Evolutionary conservation across 2,797 vertebrate genomes (phyloP).

Genomic region (Remorina albescens): DNA sequence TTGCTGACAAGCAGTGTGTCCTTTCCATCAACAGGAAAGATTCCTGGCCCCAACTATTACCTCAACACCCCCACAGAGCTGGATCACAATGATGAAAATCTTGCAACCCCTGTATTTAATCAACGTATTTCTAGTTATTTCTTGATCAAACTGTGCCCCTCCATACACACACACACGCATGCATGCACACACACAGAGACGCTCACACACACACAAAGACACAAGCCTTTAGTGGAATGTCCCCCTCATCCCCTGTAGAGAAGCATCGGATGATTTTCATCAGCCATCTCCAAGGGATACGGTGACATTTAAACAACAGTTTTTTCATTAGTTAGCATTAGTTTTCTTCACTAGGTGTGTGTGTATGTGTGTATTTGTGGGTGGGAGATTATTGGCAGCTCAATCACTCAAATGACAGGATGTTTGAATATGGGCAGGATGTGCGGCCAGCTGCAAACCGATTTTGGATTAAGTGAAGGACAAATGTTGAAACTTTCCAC

Average conservation of each 20-base stretch:
- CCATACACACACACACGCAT: constrained; percentile 2
- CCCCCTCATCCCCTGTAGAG: constrained; percentile 44
- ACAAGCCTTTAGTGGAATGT: constrained; percentile 7
- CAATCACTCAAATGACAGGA: constrained; percentile 54
- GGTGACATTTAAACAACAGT: constrained; percentile 55
- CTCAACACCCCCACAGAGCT: constrained; percentile 56
- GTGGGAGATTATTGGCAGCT: constrained; percentile 43
- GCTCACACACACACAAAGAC: too few relatives aligned
- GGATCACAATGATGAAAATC: constrained; percentile 75
- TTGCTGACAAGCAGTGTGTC: constrained; percentile 83
- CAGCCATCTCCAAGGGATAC: constrained; percentile 49
- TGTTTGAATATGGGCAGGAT: constrained; percentile 38
- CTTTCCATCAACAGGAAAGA: constrained; percentile 72
- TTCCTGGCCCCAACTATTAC: constrained; percentile 53
- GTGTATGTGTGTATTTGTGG: constrained; percentile 2
- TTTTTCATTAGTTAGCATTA: constrained; percentile 55
- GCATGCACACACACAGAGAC: background rate
- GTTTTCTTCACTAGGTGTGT: constrained; percentile 32
- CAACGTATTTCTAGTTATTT: constrained; percentile 70
- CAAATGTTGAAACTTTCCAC: constrained; percentile 43
- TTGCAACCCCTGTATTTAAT: constrained; percentile 72
- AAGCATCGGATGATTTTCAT: constrained; percentile 43
- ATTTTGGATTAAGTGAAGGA: constrained; percentile 54
- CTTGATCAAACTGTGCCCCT: constrained; percentile 46
- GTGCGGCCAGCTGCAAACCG: constrained; percentile 35